Conservation (phyloP, 2,797 vertebrate genomes). For the Cottoperca gobio region DNA sequence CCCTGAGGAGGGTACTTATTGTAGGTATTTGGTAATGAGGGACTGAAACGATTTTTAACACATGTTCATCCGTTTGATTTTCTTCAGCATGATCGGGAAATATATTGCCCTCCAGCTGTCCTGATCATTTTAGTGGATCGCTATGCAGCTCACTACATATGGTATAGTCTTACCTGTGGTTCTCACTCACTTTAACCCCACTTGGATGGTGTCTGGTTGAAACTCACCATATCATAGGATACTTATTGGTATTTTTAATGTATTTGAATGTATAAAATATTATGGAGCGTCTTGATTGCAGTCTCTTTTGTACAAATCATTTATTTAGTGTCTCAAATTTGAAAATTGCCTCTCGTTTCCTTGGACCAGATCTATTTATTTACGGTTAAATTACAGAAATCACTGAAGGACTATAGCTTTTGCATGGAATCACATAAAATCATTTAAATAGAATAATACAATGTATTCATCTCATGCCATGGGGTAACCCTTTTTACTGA, state of each 20-base stretch:
- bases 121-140: constrained; percentile 8
- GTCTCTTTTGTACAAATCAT: not conserved
- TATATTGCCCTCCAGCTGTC: not conserved
- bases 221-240: not conserved
- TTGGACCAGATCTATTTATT: not conserved
- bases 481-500: not conserved
- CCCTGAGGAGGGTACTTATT: constrained; percentile 41
- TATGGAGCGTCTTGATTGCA: not conserved
- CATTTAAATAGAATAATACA: not conserved
- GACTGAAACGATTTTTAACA: constrained; percentile 12
- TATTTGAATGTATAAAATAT: not conserved
- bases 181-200: not conserved
- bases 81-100: not conserved
- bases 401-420: not conserved
- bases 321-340: not conserved
- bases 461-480: too few relatives aligned
- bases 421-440: not conserved
- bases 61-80: constrained; percentile 23
- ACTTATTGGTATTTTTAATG: not conserved
- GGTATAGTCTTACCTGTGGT: not conserved
- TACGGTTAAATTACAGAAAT: not conserved
- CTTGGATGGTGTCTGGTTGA: not conserved
- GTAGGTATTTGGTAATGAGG: constrained; percentile 13
- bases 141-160: constrained; percentile 9
- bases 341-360: not conserved